phyloP scores from a whole-genome alignment of 1,140 invertebrate genomes.

The Trachelipus rathkii region DNA sequence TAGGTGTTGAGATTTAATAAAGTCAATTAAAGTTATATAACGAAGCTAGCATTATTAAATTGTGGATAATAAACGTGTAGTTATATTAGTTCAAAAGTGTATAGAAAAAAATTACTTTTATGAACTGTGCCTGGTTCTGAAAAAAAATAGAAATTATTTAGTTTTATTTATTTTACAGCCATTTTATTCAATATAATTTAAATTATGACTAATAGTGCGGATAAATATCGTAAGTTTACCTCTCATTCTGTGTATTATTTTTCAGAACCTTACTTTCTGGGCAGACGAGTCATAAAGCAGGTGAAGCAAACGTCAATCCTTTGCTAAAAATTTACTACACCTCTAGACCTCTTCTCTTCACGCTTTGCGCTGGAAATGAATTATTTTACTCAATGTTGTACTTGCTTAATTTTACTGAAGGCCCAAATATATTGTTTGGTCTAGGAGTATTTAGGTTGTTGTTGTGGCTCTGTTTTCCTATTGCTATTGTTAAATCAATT shows the following conservation, averaged over 20 bases:
- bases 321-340: conserved; percentile 90
- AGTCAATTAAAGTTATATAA: no score
- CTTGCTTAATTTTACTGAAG: conserved; percentile 81
- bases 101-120: no score
- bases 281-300: conserved; percentile 84
- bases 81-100: no score
- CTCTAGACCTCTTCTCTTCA: conserved; percentile 79
- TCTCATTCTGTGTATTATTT: conserved; percentile 24
- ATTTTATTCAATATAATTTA: no score
- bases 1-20: no score
- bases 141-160: no score
- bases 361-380: conserved; percentile 95
- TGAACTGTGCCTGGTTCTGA: no score
- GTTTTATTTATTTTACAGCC: no score
- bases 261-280: conserved; percentile 71
- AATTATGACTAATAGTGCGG: no score
- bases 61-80: no score
- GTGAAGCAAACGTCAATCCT: conserved; percentile 83
- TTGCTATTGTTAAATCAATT: conserved; percentile 76
- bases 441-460: conserved; percentile 71
- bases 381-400: conserved; percentile 90
- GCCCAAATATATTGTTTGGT: conserved; percentile 73
- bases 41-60: no score
- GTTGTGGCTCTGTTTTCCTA: conserved; percentile 66
- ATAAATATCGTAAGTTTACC: no score